Conservation (phyloP, 1,140 invertebrate species). For the Cydia fagiglandana region DNA sequence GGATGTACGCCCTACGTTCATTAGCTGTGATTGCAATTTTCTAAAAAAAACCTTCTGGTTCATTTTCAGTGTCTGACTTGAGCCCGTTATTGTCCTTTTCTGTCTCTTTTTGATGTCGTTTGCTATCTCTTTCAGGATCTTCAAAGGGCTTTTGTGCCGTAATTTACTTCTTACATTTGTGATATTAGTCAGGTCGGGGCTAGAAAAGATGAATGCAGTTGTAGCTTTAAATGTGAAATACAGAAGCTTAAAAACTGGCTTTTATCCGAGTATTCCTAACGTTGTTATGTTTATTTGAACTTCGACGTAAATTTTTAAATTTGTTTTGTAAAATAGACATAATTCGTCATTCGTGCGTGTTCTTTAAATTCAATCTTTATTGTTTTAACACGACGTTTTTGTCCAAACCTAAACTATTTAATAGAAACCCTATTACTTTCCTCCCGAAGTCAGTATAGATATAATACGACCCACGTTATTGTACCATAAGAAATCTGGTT, state of each 20-base stretch:
- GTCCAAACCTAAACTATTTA: no score
- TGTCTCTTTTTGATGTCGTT: not conserved
- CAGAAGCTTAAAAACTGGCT: not conserved
- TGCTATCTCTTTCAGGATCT: not conserved
- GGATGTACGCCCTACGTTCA: constrained; percentile 49
- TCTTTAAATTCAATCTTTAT: no score
- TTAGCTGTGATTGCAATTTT: constrained; percentile 57
- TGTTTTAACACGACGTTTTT: no score
- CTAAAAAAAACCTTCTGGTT: constrained; percentile 35
- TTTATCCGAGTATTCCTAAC: not conserved
- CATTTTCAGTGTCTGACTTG: constrained; percentile 20
- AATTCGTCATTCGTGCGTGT: no score
- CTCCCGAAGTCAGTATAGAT: not conserved
- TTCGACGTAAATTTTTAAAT: not conserved
- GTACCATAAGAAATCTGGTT: not conserved
- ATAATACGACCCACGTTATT: not conserved
- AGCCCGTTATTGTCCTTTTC: not conserved
- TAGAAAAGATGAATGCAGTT: no score
- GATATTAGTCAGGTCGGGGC: not conserved
- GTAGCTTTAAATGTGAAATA: no score
- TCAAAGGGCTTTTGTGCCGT: constrained; percentile 14
- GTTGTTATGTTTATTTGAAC: not conserved
- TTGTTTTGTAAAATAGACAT: no score
- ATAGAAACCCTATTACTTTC: not conserved
- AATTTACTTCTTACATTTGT: constrained; percentile 23